Conservation (phyloP, 1,140 invertebrate genomes). For the Oedothorax gibbosus region DNA sequence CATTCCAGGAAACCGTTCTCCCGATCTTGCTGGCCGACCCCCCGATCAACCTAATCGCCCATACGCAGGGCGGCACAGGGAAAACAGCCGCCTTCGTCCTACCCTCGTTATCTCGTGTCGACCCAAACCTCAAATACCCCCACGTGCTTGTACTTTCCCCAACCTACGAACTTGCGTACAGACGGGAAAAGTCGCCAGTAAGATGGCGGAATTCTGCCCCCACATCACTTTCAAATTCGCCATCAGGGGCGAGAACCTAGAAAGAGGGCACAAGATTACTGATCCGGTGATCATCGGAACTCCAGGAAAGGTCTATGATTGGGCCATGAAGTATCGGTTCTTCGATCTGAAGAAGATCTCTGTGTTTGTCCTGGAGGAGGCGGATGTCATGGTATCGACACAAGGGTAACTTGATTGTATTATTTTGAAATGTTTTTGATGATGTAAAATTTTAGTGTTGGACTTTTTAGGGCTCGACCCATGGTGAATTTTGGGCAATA, state of each 20-base stretch:
- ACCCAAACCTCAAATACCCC: slow-evolving; percentile 81
- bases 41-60: slow-evolving; percentile 98
- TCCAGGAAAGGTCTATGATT: slow-evolving; percentile 81
- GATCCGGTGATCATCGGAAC: slow-evolving; percentile 98
- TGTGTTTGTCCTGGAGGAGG: slow-evolving; percentile 98
- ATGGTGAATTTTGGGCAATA: no score
- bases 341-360: slow-evolving; percentile 90
- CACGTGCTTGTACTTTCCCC: slow-evolving; percentile 67
- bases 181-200: slow-evolving; percentile 93
- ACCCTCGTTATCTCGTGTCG: slow-evolving; percentile 95
- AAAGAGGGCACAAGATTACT: slow-evolving; percentile 71
- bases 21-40: slow-evolving; percentile 93
- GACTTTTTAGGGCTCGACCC: no score
- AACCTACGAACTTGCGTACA: slow-evolving; percentile 87
- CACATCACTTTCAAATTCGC: slow-evolving; percentile 92
- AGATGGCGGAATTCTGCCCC: slow-evolving; percentile 92
- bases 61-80: slow-evolving; percentile 98
- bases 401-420: slow-evolving; percentile 78
- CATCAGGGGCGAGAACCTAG: slow-evolving; percentile 91
- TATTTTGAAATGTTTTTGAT: no score
- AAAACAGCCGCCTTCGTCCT: slow-evolving; percentile 99
- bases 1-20: slow-evolving; percentile 82
- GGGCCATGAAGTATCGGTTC: slow-evolving; percentile 85
- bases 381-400: slow-evolving; percentile 98
- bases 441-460: no score